Evolutionary conservation across 2,113 vertebrate genomes (phyloP).

Genomic region (Zapornia atra): DNA sequence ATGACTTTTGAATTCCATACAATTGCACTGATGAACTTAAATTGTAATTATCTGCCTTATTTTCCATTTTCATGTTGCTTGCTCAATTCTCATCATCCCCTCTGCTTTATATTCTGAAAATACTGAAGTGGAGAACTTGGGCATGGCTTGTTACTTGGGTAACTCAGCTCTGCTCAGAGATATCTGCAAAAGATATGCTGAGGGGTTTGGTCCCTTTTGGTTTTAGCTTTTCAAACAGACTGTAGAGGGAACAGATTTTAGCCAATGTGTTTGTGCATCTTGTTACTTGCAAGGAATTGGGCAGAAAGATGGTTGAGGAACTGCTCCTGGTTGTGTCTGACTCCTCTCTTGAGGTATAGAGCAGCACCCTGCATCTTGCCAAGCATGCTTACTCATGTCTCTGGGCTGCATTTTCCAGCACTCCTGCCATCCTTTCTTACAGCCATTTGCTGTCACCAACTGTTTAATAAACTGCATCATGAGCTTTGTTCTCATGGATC

Average conservation of each 20-base stretch:
- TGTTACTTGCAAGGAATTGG: background rate
- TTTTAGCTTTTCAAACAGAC: background rate
- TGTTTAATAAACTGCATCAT: background rate
- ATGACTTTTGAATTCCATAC: conserved; percentile 22
- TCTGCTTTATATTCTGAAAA: background rate
- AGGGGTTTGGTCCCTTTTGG: background rate
- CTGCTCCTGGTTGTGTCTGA: background rate
- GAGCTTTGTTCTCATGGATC: background rate
- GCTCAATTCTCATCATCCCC: background rate
- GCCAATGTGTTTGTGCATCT: background rate
- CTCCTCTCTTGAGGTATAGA: background rate
- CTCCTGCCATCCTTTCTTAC: background rate
- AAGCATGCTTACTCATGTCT: background rate
- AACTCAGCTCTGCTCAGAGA: background rate
- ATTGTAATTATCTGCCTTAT: conserved; percentile 26
- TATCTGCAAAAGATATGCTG: background rate
- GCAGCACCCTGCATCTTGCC: background rate
- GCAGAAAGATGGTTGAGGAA: background rate
- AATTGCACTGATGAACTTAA: background rate
- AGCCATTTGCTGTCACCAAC: conserved; percentile 28
- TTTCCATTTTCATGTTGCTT: background rate
- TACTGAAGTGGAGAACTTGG: background rate
- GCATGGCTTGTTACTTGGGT: background rate
- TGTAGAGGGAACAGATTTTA: background rate
- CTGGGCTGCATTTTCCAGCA: background rate